Evolutionary conservation across 1,140 invertebrate species (phyloP), one percentile per base, ranked within the genome.

Genomic region (Drosophila eugracilis): DNA sequence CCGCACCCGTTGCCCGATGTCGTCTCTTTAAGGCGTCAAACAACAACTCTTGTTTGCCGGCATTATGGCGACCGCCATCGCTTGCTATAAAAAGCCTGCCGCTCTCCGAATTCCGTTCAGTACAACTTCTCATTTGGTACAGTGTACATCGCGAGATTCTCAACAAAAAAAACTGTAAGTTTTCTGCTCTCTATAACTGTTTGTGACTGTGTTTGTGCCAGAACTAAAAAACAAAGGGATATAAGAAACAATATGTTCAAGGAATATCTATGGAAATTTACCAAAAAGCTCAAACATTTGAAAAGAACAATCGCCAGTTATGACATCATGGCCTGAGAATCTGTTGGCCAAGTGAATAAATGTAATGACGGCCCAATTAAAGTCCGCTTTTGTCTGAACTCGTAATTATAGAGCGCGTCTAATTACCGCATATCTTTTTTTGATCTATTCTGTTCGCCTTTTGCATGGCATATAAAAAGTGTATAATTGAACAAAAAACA

Each of bases 61-160:
- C 54, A 45, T 52, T 50, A 59, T 70, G 36, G 74, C 39, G 26
- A 24, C 41, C 39, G 49, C 57, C 44, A 34, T 30, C 57, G 9
- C 12, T 9, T 32, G 34, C 74, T 86, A 86, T 86, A 86, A 83
- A 88, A 88, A 17, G 15, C 9, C 6, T 41, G n/a, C n/a, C n/a
- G 9, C 69, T 78, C 65, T 60, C 42, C 32, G 54, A 22, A 36
- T 12, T 6, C 28, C 7, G 48, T 65, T 63, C 78, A 86, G 53
- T 83, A 37, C 52, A 62, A 54, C 44, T 88, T 83, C 44, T 59
- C 73, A 48, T 71, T 77, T 74, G 54, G 77, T 88, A 78, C 83
- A 86, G 81, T 85, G 77, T 72, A 65, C 55, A 37, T 63, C 73
- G 77, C 50, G 54, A 53, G 21, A 30, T 60, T 47, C 7, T 15